Evolutionary conservation across 2,113 vertebrate genomes (phyloP).

Genomic region (Oryzias melastigma): DNA sequence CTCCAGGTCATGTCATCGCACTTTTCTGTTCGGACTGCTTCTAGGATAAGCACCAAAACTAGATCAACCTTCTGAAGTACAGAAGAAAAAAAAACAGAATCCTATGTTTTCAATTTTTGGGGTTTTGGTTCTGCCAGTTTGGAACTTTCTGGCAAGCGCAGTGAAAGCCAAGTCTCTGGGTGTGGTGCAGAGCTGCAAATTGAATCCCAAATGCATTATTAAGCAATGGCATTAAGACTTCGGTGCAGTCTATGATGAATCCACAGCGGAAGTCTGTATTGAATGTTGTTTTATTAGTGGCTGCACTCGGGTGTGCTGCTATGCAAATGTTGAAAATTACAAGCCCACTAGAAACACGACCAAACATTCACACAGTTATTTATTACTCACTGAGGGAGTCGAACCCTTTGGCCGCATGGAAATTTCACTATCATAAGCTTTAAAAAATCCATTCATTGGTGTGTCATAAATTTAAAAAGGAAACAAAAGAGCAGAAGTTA

Average conservation of each 20-base stretch:
- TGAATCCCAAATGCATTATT: slow-evolving; percentile 30
- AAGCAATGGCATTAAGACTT: slow-evolving; percentile 28
- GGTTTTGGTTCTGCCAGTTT: slow-evolving; percentile 36
- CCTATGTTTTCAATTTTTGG: slow-evolving; percentile 21
- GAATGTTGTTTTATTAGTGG: slow-evolving; percentile 50
- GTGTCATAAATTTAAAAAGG: slow-evolving; percentile 10
- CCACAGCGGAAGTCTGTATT: slow-evolving; percentile 22
- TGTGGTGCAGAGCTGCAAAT: slow-evolving; percentile 49
- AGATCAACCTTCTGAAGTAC: no score
- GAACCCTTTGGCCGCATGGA: slow-evolving; percentile 23
- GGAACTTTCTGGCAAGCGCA: slow-evolving; percentile 40
- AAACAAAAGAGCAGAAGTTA: neutral
- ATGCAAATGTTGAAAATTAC: slow-evolving; percentile 42
- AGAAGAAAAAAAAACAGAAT: no score
- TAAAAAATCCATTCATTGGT: slow-evolving; percentile 6
- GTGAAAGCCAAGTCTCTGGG: slow-evolving; percentile 53
- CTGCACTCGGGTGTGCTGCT: slow-evolving; percentile 17
- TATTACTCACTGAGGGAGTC: slow-evolving; percentile 33
- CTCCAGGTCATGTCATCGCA: no score
- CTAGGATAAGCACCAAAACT: no score
- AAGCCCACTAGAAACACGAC: slow-evolving; percentile 27
- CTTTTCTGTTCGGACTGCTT: no score
- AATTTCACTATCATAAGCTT: slow-evolving; percentile 20
- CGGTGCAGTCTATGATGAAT: slow-evolving; percentile 7
- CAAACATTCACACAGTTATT: slow-evolving; percentile 29